These are phyloP conservation scores for Plebejus argus DNA, from an alignment of 2,888 invertebrate genomes.

Conservation along the genomic window DNA sequence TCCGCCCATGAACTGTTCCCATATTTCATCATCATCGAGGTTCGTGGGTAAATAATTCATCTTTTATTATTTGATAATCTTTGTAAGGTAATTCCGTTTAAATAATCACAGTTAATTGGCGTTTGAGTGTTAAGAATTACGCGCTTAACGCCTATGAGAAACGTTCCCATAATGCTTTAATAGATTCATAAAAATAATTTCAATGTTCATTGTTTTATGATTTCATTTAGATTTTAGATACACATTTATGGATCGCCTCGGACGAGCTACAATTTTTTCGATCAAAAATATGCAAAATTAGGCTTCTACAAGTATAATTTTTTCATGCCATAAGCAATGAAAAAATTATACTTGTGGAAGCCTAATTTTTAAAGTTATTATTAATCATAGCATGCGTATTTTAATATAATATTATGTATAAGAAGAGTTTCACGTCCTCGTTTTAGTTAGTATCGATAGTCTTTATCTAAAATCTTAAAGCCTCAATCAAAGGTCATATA, in stretches of 20 bases:
- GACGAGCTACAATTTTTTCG: neutral
- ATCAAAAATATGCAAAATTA: neutral
- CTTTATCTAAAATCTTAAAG: neutral
- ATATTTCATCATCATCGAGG: slow-evolving; percentile 26
- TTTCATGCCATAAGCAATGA: no score
- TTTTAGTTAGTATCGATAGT: neutral
- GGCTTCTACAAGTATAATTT: neutral
- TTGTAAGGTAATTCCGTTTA: slow-evolving; percentile 30
- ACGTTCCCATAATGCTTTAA: slow-evolving; percentile 28
- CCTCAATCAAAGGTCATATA: neutral
- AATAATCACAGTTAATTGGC: slow-evolving; percentile 19
- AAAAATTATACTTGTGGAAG: no score
- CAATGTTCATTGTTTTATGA: slow-evolving; percentile 23
- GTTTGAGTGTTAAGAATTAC: slow-evolving; percentile 18
- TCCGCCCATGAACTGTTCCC: slow-evolving; percentile 29
- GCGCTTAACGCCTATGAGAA: slow-evolving; percentile 22
- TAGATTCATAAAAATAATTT: slow-evolving; percentile 11
- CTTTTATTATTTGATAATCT: slow-evolving; percentile 21
- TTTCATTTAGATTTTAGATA: neutral
- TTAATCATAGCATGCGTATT: no score
- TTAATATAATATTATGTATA: neutral
- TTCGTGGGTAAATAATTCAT: slow-evolving; percentile 25
- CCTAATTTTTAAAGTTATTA: no score
- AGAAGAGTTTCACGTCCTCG: neutral
- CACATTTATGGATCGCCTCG: neutral